A percentile compares a stretch with the other conserved stretches of the same genome.
phyloP scores from a whole-genome alignment of 2,113 vertebrate genomes.

The Eulacestoma nigropectus region DNA sequence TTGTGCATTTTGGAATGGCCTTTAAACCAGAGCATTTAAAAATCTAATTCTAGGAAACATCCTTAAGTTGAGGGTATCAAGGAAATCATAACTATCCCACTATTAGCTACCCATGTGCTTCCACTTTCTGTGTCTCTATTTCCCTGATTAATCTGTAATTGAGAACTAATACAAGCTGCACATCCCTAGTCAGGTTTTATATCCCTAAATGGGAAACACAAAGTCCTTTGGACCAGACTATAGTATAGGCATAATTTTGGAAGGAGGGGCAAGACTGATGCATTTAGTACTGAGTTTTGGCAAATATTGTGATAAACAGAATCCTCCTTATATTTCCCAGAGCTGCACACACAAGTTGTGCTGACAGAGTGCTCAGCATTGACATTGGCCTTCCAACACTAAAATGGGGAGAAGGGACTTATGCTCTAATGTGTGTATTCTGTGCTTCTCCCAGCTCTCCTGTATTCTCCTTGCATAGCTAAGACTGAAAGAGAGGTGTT shows the following conservation, averaged over 20 bases:
- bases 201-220: background rate
- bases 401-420: background rate
- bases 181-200: background rate
- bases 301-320: background rate
- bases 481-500: background rate
- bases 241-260: background rate
- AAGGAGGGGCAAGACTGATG: background rate
- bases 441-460: background rate
- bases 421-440: background rate
- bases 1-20: background rate
- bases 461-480: background rate
- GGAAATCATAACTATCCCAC: background rate
- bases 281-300: background rate
- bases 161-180: background rate
- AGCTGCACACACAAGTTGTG: accelerated
- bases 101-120: background rate
- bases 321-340: background rate
- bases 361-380: background rate
- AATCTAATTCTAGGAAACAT: background rate
- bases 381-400: background rate
- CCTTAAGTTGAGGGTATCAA: background rate
- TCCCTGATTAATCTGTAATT: background rate
- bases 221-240: background rate
- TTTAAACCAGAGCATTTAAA: background rate
- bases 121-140: background rate